Percentiles rank a stretch among this genome's conserved stretches.
phyloP scores from a whole-genome alignment of 1,140 invertebrate genomes.

The Drosophila pectinifera region DNA sequence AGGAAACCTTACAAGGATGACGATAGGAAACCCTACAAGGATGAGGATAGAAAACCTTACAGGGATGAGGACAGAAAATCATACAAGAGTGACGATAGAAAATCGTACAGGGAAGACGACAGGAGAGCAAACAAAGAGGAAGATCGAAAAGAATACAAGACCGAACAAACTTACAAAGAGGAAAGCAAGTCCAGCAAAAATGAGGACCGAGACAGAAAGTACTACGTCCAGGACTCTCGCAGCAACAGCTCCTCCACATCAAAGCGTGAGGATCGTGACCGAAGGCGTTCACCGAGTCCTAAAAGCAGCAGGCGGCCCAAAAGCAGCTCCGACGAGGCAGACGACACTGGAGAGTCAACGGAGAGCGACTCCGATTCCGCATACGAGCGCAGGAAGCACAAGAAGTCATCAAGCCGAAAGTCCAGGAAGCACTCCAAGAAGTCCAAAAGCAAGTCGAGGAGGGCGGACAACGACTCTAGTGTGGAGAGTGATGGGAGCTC shows the following conservation, averaged over 20 bases:
- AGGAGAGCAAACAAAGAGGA: slow-evolving; percentile 29
- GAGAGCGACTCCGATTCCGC: slow-evolving; percentile 75
- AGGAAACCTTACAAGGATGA: slow-evolving; percentile 4
- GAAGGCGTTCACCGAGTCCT: slow-evolving; percentile 36
- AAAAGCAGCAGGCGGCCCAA: slow-evolving; percentile 25
- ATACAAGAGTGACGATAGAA: slow-evolving; percentile 9
- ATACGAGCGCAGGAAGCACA: slow-evolving; percentile 67
- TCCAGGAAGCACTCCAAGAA: slow-evolving; percentile 74
- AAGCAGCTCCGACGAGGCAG: slow-evolving; percentile 68
- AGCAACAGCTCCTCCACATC: slow-evolving; percentile 40
- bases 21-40: background rate
- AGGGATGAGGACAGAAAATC: slow-evolving; percentile 34
- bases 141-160: slow-evolving; percentile 27
- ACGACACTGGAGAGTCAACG: slow-evolving; percentile 70
- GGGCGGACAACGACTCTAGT: slow-evolving; percentile 23
- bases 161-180: slow-evolving; percentile 9
- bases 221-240: slow-evolving; percentile 12
- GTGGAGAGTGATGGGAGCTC: slow-evolving; percentile 37
- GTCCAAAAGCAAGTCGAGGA: slow-evolving; percentile 54
- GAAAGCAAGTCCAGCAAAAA: slow-evolving; percentile 14
- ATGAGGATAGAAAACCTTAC: background rate
- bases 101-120: slow-evolving; percentile 27
- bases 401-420: slow-evolving; percentile 61
- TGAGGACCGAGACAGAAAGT: slow-evolving; percentile 25
- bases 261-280: slow-evolving; percentile 22